Evolutionary conservation across 2,113 vertebrate genomes (phyloP), one percentile per base, ranked within the genome.

Genomic region (Lutjanus erythropterus): DNA sequence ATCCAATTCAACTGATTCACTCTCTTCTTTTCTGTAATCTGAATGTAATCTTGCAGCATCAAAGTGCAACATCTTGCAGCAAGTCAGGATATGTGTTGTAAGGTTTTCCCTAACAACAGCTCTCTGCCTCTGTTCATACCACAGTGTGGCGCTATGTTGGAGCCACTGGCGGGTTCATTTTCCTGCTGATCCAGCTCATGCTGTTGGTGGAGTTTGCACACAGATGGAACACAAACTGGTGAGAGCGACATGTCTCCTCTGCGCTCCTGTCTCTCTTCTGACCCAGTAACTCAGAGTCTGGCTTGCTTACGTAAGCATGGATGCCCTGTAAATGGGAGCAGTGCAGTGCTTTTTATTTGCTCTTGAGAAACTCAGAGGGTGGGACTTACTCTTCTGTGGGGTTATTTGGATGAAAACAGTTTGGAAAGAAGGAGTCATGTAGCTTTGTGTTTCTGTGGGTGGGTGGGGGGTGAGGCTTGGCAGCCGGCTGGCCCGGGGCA

Each of bases 161-260:
- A 59, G 97, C 97, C 2, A 0, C 1, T 0, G 97, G 97, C 25
- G 97, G 95, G 2, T 96, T 95, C 87, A 0, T 97, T 53, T 99
- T 98, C 87, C 95, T 99, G 58, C 77, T 95, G 64, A 98, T 99
- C 92, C 98, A 99, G 88, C 97, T 99, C 64, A 94, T 97, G 90
- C 87, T 99, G 74, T 93, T 99, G 71, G 96, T 99, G 91, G 96
- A 99, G 88, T 99, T 99, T 21, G 97, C 98, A 16, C 98, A 99
- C 90, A 96, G 97, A 83, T 99, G 98, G 98, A 99, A 99, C 94
- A 97, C 97, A 93, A 99, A 99, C 92, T 99, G 98, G 98, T 99
- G 94, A 86, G 96, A 82, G 35, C 31, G 72, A 33, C 71, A 47
- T 16, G 41, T 78, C 71, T 52, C 46, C 23, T 74, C 35, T 59